A percentile compares a stretch with the other conserved stretches of the same genome.
These are phyloP conservation scores for Acanthosepion pharaonis DNA, from an alignment of 2,888 invertebrate genomes.

Conservation along the genomic window DNA sequence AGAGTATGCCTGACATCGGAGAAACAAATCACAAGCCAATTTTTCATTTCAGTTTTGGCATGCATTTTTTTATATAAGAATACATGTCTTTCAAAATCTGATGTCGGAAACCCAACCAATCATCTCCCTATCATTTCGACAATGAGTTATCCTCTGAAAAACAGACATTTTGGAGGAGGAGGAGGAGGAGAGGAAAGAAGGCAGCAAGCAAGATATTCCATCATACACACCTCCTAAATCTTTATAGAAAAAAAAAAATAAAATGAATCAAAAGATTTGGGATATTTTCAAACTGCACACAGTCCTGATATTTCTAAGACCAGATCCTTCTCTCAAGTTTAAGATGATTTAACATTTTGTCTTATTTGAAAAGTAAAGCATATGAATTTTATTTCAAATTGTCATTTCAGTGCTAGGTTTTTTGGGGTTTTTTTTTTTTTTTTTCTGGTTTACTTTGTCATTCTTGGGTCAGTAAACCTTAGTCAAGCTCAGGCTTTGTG, in stretches of 20 bases:
- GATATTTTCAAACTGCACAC: background rate
- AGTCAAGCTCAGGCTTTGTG: background rate
- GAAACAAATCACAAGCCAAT: background rate
- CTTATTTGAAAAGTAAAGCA: background rate
- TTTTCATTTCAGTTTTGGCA: background rate
- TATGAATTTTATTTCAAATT: background rate
- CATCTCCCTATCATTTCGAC: background rate
- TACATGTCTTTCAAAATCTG: conserved; percentile 11
- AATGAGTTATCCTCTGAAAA: conserved; percentile 10
- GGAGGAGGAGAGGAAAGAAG: background rate
- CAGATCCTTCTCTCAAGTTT: background rate
- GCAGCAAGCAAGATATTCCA: conserved; percentile 33
- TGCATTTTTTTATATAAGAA: too few species aligned
- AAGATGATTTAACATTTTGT: background rate
- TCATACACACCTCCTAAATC: background rate
- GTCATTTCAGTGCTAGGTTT: background rate
- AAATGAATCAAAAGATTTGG: background rate
- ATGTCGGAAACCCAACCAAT: background rate
- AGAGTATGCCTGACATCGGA: background rate
- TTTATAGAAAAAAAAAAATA: background rate
- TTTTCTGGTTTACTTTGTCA: background rate
- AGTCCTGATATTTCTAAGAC: background rate
- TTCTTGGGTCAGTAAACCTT: background rate
- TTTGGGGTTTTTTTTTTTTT: background rate
- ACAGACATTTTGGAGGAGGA: background rate